Percentiles rank a stretch among this genome's conserved stretches.
phyloP scores from a whole-genome alignment of 2,113 vertebrate species.

The Loxodonta africana region DNA sequence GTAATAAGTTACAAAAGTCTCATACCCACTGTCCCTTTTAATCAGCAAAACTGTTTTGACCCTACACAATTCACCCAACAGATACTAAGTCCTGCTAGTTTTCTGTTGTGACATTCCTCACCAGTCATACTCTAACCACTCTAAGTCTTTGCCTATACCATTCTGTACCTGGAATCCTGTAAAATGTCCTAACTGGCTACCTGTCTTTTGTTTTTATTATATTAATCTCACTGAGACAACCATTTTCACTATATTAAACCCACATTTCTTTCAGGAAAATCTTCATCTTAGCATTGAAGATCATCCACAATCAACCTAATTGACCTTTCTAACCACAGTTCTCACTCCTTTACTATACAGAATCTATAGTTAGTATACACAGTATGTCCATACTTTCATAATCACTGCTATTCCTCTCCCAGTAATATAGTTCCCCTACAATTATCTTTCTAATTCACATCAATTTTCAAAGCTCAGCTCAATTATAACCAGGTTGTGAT shows the following conservation, averaged over 20 bases:
- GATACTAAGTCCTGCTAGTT: not conserved
- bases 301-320: not conserved
- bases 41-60: conserved; percentile 43
- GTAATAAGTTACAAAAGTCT: not conserved
- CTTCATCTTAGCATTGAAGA: not conserved
- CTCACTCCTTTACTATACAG: not conserved
- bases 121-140: no score
- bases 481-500: not conserved
- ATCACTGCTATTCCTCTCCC: not conserved
- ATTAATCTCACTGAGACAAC: not conserved
- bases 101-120: not conserved
- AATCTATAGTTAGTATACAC: not conserved
- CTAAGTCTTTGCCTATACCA: not conserved
- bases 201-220: not conserved
- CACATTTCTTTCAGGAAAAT: not conserved
- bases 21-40: not conserved
- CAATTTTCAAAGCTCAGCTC: not conserved
- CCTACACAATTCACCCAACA: not conserved
- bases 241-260: not conserved
- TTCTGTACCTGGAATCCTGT: not conserved
- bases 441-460: not conserved
- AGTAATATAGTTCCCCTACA: not conserved
- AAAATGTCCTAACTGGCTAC: not conserved
- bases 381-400: not conserved
- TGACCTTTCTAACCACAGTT: not conserved